Conservation (phyloP, 2,888 invertebrate species). For the Sipunculus nudus region DNA sequence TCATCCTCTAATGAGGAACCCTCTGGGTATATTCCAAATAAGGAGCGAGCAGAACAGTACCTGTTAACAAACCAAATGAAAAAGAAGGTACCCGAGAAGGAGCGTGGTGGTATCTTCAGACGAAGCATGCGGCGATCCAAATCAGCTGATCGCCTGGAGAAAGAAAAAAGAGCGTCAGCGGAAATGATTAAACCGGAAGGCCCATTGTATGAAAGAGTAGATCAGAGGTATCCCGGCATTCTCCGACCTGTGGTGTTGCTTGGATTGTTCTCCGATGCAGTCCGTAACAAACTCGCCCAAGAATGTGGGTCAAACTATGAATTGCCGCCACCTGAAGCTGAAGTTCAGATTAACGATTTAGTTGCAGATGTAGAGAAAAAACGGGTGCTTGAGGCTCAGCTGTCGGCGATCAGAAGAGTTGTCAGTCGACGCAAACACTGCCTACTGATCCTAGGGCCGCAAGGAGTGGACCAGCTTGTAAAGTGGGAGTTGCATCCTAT, state of each 20-base stretch:
- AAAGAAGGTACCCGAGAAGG: constrained; percentile 8
- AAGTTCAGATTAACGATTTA: constrained; percentile 13
- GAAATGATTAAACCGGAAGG: constrained; percentile 6
- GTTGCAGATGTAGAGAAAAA: constrained; percentile 20
- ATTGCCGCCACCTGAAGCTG: constrained; percentile 21
- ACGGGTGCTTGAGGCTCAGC: too few relatives aligned
- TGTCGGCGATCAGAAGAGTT: too few relatives aligned
- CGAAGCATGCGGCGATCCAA: constrained; percentile 37
- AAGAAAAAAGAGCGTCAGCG: constrained; percentile 19
- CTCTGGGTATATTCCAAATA: constrained; percentile 38
- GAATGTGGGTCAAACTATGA: constrained; percentile 34
- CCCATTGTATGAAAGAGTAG: constrained; percentile 36
- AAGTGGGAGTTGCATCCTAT: constrained; percentile 38
- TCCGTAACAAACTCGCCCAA: constrained; percentile 26
- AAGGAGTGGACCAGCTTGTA: constrained; percentile 26
- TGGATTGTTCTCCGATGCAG: constrained; percentile 40
- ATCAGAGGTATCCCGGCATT: constrained; percentile 17
- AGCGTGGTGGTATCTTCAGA: constrained; percentile 30
- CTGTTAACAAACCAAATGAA: background rate
- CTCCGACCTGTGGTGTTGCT: constrained; percentile 37
- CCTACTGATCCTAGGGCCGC: constrained; percentile 34
- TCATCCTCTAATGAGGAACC: constrained; percentile 15
- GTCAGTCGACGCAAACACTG: constrained; percentile 39
- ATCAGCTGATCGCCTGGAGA: constrained; percentile 34
- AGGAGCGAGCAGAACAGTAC: constrained; percentile 34